These are phyloP conservation scores for Heterochromis multidens DNA, from an alignment of 2,113 vertebrate species.

Conservation along the genomic window DNA sequence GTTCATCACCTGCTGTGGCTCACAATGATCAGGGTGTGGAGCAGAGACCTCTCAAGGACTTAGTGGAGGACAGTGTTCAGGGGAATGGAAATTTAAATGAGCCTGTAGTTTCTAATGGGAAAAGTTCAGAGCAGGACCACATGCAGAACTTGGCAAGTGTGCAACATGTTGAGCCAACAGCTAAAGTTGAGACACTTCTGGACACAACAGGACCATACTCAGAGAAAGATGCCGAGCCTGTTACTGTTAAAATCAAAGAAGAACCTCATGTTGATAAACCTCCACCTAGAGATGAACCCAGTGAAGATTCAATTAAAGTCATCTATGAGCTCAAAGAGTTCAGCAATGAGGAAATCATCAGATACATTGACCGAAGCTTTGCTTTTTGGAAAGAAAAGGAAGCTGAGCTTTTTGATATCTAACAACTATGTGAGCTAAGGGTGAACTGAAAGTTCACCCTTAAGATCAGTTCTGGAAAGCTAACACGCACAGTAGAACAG, in stretches of 20 bases:
- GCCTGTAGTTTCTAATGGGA: slow-evolving; percentile 6
- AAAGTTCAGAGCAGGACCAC: slow-evolving; percentile 2
- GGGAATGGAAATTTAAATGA: slow-evolving; percentile 6
- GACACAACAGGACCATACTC: not conserved
- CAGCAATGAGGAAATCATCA: slow-evolving; percentile 91
- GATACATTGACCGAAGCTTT: slow-evolving; percentile 95
- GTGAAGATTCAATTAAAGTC: slow-evolving; percentile 78
- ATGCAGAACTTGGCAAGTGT: not conserved
- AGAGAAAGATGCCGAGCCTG: slow-evolving; percentile 19
- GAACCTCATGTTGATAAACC: slow-evolving; percentile 32
- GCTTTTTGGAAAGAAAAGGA: slow-evolving; percentile 99
- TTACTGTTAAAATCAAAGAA: slow-evolving; percentile 16
- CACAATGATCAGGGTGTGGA: not conserved
- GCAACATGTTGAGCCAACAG: not conserved
- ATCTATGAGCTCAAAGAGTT: slow-evolving; percentile 91
- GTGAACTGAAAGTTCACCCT: not conserved
- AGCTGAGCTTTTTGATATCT: slow-evolving; percentile 89
- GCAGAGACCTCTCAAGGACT: not conserved
- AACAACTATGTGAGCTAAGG: slow-evolving; percentile 37
- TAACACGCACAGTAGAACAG: not conserved
- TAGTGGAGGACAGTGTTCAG: not conserved
- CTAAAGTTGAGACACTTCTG: not conserved
- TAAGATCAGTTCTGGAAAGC: not conserved
- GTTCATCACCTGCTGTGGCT: not conserved
- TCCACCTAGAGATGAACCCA: slow-evolving; percentile 31